phyloP scores from a whole-genome alignment of 2,113 vertebrate species.

The Thomomys bottae region DNA sequence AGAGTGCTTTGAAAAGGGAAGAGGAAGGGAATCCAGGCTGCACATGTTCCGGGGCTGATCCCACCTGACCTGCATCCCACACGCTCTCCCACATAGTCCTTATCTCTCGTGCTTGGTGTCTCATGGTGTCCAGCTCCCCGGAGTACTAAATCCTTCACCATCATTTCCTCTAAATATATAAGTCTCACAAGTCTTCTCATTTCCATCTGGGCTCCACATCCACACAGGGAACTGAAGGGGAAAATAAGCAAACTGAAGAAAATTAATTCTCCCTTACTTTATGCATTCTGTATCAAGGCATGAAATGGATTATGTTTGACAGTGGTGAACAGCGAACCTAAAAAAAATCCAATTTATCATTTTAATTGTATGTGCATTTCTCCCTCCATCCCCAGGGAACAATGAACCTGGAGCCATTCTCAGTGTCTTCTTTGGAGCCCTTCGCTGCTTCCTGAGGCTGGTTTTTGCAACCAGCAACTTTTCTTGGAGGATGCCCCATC shows the following conservation, averaged over 20 bases:
- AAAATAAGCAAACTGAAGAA: conserved; percentile 65
- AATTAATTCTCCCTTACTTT: conserved; percentile 69
- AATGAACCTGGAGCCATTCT: background rate
- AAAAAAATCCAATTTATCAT: conserved; percentile 59
- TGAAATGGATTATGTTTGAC: conserved; percentile 73
- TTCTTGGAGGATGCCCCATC: background rate
- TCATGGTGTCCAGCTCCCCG: background rate
- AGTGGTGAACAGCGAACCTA: conserved; percentile 62
- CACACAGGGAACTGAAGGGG: conserved; percentile 54
- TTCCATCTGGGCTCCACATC: conserved; percentile 2
- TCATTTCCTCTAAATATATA: conserved; percentile 21
- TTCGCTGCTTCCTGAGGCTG: conserved; percentile 18
- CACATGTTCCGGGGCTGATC: background rate
- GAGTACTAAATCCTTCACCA: background rate
- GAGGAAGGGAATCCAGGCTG: rapidly evolving
- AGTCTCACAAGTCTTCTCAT: background rate
- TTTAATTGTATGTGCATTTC: conserved; percentile 68
- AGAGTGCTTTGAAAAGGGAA: background rate
- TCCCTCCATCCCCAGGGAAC: conserved; percentile 33
- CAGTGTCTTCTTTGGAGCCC: background rate
- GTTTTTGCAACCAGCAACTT: background rate
- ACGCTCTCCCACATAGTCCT: background rate
- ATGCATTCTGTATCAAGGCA: conserved; percentile 63
- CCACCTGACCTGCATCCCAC: background rate
- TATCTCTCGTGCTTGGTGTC: background rate